Evolutionary conservation across 1,140 invertebrate species (phyloP).

Genomic region (Hydropsyche tenuis): DNA sequence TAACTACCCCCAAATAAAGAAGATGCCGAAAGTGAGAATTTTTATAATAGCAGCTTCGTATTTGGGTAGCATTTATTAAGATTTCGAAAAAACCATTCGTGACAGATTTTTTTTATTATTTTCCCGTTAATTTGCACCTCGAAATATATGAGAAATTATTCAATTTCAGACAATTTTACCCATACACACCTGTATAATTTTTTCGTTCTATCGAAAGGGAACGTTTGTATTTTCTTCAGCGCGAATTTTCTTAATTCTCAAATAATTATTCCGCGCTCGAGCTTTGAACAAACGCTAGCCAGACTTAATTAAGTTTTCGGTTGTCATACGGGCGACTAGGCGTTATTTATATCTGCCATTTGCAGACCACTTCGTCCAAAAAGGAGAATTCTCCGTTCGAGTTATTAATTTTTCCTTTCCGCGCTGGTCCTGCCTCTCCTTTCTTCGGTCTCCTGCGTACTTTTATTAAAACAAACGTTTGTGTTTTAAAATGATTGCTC

Average conservation of each 20-base stretch:
- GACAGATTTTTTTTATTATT: too few relatives aligned
- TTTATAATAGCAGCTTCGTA: too few relatives aligned
- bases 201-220: too few relatives aligned
- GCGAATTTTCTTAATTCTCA: constrained; percentile 35
- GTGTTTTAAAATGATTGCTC: constrained; percentile 10
- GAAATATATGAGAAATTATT: too few relatives aligned
- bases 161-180: too few relatives aligned
- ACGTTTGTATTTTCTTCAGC: not conserved
- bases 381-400: constrained; percentile 41
- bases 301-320: constrained; percentile 49
- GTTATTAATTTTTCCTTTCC: constrained; percentile 48
- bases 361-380: constrained; percentile 38
- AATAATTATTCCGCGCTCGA: constrained; percentile 37
- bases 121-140: too few relatives aligned
- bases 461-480: constrained; percentile 31
- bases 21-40: too few relatives aligned
- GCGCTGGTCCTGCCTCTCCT: not conserved
- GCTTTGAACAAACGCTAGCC: not conserved
- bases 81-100: too few relatives aligned
- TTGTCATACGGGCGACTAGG: constrained; percentile 43
- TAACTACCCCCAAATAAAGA: too few relatives aligned
- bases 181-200: too few relatives aligned
- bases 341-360: constrained; percentile 45
- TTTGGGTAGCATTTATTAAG: too few relatives aligned
- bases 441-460: constrained; percentile 1